Base-by-base conservation (phyloP, 2,113 vertebrate species). In the Scatophagus argus region DNA sequence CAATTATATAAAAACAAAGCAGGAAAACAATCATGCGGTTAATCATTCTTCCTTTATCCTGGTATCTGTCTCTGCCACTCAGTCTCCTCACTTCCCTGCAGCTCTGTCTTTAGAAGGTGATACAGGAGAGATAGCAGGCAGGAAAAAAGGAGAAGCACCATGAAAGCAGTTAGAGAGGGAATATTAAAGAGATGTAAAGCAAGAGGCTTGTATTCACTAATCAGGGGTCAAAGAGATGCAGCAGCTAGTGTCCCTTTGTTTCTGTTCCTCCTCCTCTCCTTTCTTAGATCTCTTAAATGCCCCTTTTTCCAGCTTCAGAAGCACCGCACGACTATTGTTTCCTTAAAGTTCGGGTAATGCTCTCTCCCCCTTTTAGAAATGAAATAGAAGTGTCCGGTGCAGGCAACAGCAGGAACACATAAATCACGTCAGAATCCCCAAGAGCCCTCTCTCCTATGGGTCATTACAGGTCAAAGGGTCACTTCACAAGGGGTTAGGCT, bases 301-400 rank as follows among this genome's bases (percentile, higher is more conserved):
- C 77, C 59, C 21, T 34, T 74, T 59, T 83, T 68, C 81, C 27
- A 83, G 78, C 64, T 81, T 91, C 91, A 94, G 94, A 91, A 88
- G 90, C 93, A 85, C 41, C 70, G 93, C 91, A 65, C 90, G 31
- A 77, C 91, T 89, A 96, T 98, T 97, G 96, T 97, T 95, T 95
- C 94, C 92, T 89, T 93, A 93, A 95, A 96, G 94, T 94, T 95
- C 87, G 3, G 90, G 94, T 94, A 96, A 96, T 96, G 95, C 96
- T 93, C 94, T 71, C 34, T 31, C 70, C 72, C 32, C 36, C 62
- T 90, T 95, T 95, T 91, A 95, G 94, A 96, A 96, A 96, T 96
- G 94, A 96, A 98, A 98, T 97, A 95, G 95, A 97, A 97, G 95
- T 96, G 95, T 96, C 96, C 87, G 74, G 92, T 95, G 94, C n/a